Evolutionary conservation across 92 coral and sea anemone genomes (phyloP).

Genomic region (Montipora capitata): DNA sequence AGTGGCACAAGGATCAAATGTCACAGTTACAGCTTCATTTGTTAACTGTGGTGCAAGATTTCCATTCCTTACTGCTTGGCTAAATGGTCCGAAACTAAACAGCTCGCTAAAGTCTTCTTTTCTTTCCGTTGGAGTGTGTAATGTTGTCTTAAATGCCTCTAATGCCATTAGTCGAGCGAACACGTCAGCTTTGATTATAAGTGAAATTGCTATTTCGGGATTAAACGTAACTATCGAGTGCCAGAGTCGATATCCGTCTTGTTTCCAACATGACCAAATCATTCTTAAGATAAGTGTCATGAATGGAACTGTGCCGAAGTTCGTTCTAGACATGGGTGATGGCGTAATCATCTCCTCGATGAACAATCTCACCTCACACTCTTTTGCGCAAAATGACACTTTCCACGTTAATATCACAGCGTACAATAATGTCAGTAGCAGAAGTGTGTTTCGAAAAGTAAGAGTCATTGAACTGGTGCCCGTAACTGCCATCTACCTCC

Average conservation of each 20-base stretch:
- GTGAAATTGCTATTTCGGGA: slow-evolving; percentile 55
- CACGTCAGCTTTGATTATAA: slow-evolving; percentile 43
- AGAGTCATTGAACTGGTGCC: slow-evolving; percentile 18
- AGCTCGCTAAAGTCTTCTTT: neutral
- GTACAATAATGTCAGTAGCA: slow-evolving; percentile 64
- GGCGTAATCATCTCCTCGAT: neutral
- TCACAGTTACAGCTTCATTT: slow-evolving; percentile 20
- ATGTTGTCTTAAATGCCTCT: slow-evolving; percentile 53
- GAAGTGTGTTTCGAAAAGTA: slow-evolving; percentile 16
- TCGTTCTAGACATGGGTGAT: slow-evolving; percentile 62
- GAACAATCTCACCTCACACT: neutral
- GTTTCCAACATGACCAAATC: slow-evolving; percentile 64
- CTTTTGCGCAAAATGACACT: slow-evolving; percentile 18
- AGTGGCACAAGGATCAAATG: slow-evolving; percentile 23
- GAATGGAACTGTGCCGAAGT: slow-evolving; percentile 68
- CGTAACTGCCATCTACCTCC: slow-evolving; percentile 19
- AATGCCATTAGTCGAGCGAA: slow-evolving; percentile 56
- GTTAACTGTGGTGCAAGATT: slow-evolving; percentile 8
- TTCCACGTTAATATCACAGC: slow-evolving; percentile 44
- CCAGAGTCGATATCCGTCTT: slow-evolving; percentile 61
- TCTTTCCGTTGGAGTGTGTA: slow-evolving; percentile 30
- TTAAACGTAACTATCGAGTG: slow-evolving; percentile 57
- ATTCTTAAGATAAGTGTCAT: slow-evolving; percentile 24
- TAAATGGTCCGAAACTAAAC: slow-evolving; percentile 15
- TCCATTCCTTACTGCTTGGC: slow-evolving; percentile 6